These are phyloP conservation scores for Pterois miles DNA, from an alignment of 2,797 vertebrate species.

Conservation along the genomic window DNA sequence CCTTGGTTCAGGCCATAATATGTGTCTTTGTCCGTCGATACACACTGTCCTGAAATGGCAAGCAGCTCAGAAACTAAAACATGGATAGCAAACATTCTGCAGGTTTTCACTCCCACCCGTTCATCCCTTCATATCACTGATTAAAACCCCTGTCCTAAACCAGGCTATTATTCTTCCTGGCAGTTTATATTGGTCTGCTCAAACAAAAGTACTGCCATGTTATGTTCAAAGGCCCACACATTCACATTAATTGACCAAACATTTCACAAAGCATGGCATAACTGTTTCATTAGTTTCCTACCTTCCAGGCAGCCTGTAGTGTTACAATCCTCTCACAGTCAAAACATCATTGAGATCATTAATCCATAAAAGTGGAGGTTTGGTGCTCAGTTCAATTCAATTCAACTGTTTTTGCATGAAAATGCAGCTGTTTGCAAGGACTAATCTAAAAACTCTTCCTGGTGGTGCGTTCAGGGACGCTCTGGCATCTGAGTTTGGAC, in stretches of 20 bases:
- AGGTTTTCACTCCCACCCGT: not conserved
- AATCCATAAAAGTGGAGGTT: not conserved
- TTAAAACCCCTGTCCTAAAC: not conserved
- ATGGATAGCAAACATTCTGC: not conserved
- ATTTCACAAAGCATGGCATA: not conserved
- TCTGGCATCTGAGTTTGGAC: not conserved
- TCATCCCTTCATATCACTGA: not conserved
- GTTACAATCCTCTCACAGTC: too few species aligned
- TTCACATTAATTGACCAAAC: not conserved
- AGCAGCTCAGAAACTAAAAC: not conserved
- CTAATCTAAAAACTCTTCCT: not conserved
- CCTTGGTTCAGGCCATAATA: not conserved
- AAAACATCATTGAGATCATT: not conserved
- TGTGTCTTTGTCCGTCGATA: not conserved
- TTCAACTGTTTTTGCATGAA: not conserved
- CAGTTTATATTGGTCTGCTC: not conserved
- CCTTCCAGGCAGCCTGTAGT: not conserved
- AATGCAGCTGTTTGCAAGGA: not conserved
- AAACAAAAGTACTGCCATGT: not conserved
- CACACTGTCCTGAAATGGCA: not conserved
- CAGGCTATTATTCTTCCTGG: not conserved
- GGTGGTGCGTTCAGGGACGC: constrained; percentile 5
- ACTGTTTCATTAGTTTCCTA: not conserved
- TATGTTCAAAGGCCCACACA: not conserved
- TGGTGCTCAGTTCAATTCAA: not conserved